phyloP scores from a whole-genome alignment of 2,888 invertebrate species.

The Trichogramma evanescens region DNA sequence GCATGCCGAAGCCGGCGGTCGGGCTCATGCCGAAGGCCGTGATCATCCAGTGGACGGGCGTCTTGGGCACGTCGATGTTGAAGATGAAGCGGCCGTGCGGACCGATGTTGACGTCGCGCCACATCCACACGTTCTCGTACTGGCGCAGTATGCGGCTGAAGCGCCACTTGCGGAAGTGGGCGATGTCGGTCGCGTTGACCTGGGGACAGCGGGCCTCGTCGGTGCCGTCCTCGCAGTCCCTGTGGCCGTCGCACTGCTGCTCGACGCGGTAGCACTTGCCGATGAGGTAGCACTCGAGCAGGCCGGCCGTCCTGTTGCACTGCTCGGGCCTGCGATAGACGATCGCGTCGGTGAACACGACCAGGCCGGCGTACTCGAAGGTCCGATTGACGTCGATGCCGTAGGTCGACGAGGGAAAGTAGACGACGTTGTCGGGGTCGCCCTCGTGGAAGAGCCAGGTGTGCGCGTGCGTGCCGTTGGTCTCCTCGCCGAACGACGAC shows the following conservation, averaged over 20 bases:
- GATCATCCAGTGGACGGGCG: slow-evolving; percentile 88
- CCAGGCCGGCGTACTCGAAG: slow-evolving; percentile 80
- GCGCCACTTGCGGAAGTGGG: slow-evolving; percentile 71
- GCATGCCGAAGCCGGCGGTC: slow-evolving; percentile 78
- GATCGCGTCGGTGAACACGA: slow-evolving; percentile 85
- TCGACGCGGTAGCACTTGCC: slow-evolving; percentile 67
- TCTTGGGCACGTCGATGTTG: slow-evolving; percentile 74
- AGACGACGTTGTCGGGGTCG: slow-evolving; percentile 75
- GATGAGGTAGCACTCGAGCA: slow-evolving; percentile 72
- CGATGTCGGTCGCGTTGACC: slow-evolving; percentile 62
- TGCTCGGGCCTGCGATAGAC: slow-evolving; percentile 60
- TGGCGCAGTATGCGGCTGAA: slow-evolving; percentile 84
- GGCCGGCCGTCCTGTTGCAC: slow-evolving; percentile 69
- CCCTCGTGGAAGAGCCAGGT: slow-evolving; percentile 81
- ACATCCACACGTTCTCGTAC: slow-evolving; percentile 92
- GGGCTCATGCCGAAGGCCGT: slow-evolving; percentile 88
- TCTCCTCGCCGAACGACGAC: slow-evolving; percentile 78
- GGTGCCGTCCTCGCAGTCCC: slow-evolving; percentile 77
- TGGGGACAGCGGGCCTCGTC: slow-evolving; percentile 73
- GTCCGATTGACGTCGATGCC: slow-evolving; percentile 92
- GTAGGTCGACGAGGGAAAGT: slow-evolving; percentile 82
- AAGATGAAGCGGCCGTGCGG: slow-evolving; percentile 85
- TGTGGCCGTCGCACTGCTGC: slow-evolving; percentile 70
- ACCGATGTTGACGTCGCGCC: slow-evolving; percentile 89
- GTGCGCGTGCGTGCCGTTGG: slow-evolving; percentile 76